Evolutionary conservation across 2,113 vertebrate species (phyloP).

Genomic region (western clawed frog (Xenopus tropicalis)): UCB_Xtro_10.0 CM004443.2:49196001-49196500

Average conservation of each 20-base stretch:
- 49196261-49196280: slow-evolving; percentile 13
- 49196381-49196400: not conserved
- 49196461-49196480: not conserved
- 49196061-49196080: too few relatives aligned
- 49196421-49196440: too few relatives aligned
- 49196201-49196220: not conserved
- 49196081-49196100: too few relatives aligned
- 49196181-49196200: too few relatives aligned
- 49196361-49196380: not conserved
- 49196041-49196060: too few relatives aligned
- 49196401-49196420: slow-evolving; percentile 3
- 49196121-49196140: too few relatives aligned
- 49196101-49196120: too few relatives aligned
- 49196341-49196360: not conserved
- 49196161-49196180: too few relatives aligned
- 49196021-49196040: too few relatives aligned
- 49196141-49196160: too few relatives aligned
- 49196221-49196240: not conserved
- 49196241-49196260: not conserved
- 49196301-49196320: slow-evolving; percentile 15
- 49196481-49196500: too few relatives aligned
- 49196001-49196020: too few relatives aligned
- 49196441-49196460: not conserved
- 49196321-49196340: not conserved
- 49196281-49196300: slow-evolving; percentile 17